phyloP scores from a whole-genome alignment of 2,113 vertebrate genomes.

The Anhinga anhinga region DNA sequence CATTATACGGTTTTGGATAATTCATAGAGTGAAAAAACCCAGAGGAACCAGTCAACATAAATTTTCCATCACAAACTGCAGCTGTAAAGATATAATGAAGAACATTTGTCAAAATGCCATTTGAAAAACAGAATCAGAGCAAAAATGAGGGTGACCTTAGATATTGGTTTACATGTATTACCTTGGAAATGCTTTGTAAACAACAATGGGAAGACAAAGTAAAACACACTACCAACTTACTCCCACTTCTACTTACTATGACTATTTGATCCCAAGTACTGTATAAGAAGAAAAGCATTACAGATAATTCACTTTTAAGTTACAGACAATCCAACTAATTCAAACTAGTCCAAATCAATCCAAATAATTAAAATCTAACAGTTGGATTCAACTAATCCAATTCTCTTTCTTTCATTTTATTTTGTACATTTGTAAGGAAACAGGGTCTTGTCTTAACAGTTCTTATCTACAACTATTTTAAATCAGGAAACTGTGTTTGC shows the following conservation, averaged over 20 bases:
- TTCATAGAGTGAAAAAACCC: slow-evolving; percentile 76
- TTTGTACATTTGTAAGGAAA: neutral
- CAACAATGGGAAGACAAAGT: neutral
- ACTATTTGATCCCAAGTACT: neutral
- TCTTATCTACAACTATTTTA: neutral
- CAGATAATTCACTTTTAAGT: neutral
- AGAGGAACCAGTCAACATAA: slow-evolving; percentile 71
- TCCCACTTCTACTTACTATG: neutral
- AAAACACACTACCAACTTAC: neutral
- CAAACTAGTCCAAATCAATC: neutral
- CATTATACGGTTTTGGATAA: slow-evolving; percentile 65
- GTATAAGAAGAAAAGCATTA: neutral
- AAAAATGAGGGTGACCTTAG: neutral
- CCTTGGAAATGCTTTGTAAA: neutral
- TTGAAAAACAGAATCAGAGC: neutral
- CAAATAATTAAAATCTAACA: neutral
- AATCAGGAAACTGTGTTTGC: neutral
- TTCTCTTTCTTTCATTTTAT: neutral
- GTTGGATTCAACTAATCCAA: neutral
- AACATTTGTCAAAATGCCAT: neutral
- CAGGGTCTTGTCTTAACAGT: neutral
- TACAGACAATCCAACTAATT: neutral
- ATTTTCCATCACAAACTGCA: slow-evolving; percentile 77
- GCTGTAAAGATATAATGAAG: slow-evolving; percentile 62
- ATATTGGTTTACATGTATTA: neutral